Evolutionary conservation across 2,888 invertebrate species (phyloP).

Genomic region (Plebejus argus): DNA sequence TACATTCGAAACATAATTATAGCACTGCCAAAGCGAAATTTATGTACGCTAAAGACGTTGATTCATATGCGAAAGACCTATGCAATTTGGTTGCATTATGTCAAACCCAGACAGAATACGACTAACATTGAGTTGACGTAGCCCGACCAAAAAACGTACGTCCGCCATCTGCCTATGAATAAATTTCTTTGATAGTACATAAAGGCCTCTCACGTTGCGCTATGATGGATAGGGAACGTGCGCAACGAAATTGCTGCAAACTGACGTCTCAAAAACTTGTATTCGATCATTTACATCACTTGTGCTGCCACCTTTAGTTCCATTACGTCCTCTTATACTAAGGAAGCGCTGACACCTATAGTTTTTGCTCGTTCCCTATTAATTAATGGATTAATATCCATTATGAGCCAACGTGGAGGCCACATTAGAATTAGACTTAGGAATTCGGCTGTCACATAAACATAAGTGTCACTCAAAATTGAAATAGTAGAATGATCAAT

Average conservation of each 20-base stretch:
- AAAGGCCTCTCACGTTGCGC: not conserved
- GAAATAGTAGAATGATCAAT: not conserved
- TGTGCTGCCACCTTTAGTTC: not conserved
- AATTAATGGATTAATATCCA: too few species aligned
- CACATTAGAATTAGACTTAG: not conserved
- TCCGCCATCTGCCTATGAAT: not conserved
- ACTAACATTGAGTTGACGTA: not conserved
- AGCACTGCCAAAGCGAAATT: constrained; percentile 8
- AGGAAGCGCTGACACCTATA: not conserved
- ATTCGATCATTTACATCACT: not conserved
- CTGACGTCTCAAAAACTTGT: not conserved
- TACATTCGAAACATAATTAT: constrained; percentile 13
- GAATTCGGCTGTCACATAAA: not conserved
- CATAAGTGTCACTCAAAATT: not conserved
- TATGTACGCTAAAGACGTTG: not conserved
- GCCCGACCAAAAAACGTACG: not conserved
- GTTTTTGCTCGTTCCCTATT: not conserved
- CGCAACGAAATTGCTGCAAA: not conserved
- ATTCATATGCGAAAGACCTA: not conserved
- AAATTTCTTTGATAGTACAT: not conserved
- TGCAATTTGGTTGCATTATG: not conserved
- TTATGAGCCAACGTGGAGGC: not conserved
- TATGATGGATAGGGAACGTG: not conserved
- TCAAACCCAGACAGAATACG: not conserved
- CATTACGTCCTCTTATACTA: not conserved